Conservation (phyloP, 2,113 vertebrate species). For the Thunnus maccoyii region DNA sequence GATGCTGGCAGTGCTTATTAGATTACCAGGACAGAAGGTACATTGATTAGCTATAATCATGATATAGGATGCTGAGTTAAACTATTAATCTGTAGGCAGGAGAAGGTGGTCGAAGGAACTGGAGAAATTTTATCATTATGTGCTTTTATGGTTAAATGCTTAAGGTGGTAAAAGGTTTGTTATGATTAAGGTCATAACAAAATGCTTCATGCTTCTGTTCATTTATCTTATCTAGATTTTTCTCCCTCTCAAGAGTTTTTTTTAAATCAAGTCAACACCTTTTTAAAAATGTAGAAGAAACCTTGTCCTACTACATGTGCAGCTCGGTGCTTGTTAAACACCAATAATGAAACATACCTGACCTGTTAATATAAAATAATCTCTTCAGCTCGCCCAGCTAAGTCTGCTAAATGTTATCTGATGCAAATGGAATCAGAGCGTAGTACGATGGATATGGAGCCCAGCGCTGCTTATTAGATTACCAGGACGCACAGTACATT, state of each 20-base stretch:
- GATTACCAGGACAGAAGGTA: constrained; percentile 17
- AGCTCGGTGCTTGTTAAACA: background rate
- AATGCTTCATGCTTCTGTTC: background rate
- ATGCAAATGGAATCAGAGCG: constrained; percentile 51
- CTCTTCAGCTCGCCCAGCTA: constrained; percentile 11
- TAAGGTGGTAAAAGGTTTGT: too few relatives aligned
- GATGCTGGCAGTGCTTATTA: constrained; percentile 34
- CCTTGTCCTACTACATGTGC: background rate
- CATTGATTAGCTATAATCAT: constrained; percentile 8
- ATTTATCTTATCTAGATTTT: background rate
- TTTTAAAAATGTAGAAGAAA: background rate
- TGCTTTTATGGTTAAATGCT: too few relatives aligned
- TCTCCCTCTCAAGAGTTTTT: background rate
- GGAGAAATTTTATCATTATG: background rate
- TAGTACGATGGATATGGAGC: constrained; percentile 25
- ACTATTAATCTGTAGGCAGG: constrained; percentile 4
- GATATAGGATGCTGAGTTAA: background rate
- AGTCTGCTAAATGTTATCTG: constrained; percentile 53
- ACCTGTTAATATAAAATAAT: constrained; percentile 48
- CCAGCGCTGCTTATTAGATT: constrained; percentile 57
- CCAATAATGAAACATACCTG: constrained; percentile 30
- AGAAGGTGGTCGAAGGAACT: too few relatives aligned
- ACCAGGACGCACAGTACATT: constrained; percentile 43
- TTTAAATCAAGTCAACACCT: background rate
- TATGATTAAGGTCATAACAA: too few relatives aligned